These are phyloP conservation scores for Smithornis capensis DNA, from an alignment of 2,113 vertebrate species.

Conservation along the genomic window DNA sequence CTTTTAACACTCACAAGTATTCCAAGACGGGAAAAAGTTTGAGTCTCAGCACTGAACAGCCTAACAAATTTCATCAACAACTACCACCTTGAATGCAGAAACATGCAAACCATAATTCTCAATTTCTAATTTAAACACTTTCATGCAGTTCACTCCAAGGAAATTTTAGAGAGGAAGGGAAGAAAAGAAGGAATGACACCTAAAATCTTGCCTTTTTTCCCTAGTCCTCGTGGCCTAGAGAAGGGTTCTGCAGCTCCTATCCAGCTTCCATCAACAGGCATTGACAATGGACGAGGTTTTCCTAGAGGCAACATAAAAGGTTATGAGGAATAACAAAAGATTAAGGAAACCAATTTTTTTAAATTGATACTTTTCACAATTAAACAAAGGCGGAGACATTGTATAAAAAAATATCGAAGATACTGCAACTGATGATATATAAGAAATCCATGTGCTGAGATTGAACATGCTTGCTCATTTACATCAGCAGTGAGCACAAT, in stretches of 20 bases:
- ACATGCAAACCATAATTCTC: not conserved
- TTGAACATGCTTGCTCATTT: not conserved
- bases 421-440: not conserved
- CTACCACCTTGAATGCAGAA: not conserved
- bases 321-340: not conserved
- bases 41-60: not conserved
- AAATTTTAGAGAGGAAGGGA: not conserved
- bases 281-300: conserved; percentile 92
- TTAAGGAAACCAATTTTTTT: not conserved
- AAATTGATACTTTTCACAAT: not conserved
- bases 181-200: not conserved
- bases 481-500: not conserved
- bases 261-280: conserved; percentile 88
- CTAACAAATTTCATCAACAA: not conserved
- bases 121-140: not conserved
- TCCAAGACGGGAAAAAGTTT: not conserved
- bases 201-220: conserved; percentile 82
- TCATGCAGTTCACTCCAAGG: not conserved
- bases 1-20: not conserved
- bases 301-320: conserved; percentile 65
- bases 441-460: not conserved
- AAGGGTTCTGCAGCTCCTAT: conserved; percentile 78
- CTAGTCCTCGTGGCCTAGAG: conserved; percentile 74
- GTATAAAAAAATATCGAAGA: not conserved
- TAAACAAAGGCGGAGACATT: not conserved